These are phyloP conservation scores for Megatriorchis doriae DNA, from an alignment of 2,113 vertebrate genomes.

Conservation along the genomic window DNA sequence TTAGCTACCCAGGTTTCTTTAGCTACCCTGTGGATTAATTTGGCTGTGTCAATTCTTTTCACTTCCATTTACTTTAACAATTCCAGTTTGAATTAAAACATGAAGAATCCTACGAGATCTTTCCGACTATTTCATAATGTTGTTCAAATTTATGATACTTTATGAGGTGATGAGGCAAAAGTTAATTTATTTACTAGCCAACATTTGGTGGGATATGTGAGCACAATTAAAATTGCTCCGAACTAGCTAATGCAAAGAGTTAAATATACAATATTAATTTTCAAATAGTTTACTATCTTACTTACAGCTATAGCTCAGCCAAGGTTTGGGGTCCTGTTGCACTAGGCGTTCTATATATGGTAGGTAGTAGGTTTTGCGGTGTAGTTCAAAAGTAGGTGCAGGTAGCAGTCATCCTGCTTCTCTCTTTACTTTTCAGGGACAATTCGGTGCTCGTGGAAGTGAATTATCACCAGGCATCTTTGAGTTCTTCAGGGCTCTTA, in stretches of 20 bases:
- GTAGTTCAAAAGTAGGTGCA: background rate
- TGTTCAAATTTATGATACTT: background rate
- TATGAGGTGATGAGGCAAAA: background rate
- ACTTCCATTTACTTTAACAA: background rate
- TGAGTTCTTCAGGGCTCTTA: background rate
- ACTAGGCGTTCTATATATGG: background rate
- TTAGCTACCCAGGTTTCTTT: background rate
- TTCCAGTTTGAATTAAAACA: background rate
- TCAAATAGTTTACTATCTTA: background rate
- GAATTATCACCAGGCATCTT: background rate
- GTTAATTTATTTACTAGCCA: background rate
- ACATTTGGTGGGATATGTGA: background rate
- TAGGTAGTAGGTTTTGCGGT: background rate
- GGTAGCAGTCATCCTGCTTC: background rate
- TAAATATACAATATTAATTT: background rate
- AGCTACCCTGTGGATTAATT: background rate
- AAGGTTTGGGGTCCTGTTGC: background rate
- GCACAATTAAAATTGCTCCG: background rate
- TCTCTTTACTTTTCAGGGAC: background rate
- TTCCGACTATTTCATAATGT: background rate
- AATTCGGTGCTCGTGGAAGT: background rate
- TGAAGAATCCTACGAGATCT: background rate
- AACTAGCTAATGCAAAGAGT: background rate
- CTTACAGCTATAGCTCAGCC: background rate
- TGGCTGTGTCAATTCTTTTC: background rate